Percentiles rank a stretch among this genome's conserved stretches.
These are phyloP conservation scores for Gallinago paraguaiae DNA, from an alignment of 2,113 vertebrate genomes.

Conservation along the genomic window DNA sequence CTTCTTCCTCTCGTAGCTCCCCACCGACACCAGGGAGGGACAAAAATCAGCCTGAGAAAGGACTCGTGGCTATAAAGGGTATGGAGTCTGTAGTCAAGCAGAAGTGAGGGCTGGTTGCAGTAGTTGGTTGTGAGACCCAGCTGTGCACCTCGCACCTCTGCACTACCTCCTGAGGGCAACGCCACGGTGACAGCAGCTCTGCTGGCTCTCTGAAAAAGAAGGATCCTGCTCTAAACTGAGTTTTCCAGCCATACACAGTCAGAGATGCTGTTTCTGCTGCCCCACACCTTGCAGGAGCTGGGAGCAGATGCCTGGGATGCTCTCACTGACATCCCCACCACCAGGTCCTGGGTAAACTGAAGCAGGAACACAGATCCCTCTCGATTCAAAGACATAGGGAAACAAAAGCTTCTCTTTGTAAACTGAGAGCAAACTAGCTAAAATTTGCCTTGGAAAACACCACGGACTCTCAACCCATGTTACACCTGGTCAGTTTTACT, in stretches of 20 bases:
- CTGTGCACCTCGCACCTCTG: background rate
- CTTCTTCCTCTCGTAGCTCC: background rate
- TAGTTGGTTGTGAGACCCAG: background rate
- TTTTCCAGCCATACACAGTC: background rate
- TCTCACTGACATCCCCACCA: background rate
- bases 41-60: background rate
- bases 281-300: background rate
- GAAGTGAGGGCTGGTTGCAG: background rate
- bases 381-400: background rate
- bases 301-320: background rate
- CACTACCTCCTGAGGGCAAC: background rate
- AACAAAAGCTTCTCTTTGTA: background rate
- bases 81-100: background rate
- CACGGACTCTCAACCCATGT: background rate
- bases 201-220: background rate
- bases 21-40: background rate
- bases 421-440: background rate
- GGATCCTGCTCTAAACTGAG: background rate
- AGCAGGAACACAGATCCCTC: background rate
- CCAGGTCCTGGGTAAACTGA: background rate
- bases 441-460: background rate
- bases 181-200: background rate
- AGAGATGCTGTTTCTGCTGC: background rate
- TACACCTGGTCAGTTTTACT: background rate
- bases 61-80: background rate